Base-by-base conservation (phyloP, 2,888 invertebrate genomes). In the Caradrina clavipalpis region DNA sequence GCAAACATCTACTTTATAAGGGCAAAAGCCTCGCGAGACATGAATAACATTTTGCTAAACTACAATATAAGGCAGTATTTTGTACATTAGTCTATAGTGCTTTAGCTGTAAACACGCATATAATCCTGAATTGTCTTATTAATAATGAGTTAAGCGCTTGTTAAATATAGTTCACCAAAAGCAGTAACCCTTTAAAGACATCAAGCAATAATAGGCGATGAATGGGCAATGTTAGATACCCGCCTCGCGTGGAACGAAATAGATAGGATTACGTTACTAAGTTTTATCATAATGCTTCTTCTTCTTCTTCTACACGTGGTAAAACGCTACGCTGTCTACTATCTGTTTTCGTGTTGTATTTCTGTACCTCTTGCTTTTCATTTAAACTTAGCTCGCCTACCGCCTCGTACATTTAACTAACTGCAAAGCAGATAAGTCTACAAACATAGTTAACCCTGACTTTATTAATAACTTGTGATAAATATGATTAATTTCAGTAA, bases 381-480 rank as follows among this genome's bases (percentile, higher is more conserved):
- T 39, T 69, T 49, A 45, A 42, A 53, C 22, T 19, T 54, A 26
- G 17, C 59, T 71, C 67, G 53, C 56, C 26, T 64, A 60, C 61
- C 8, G 51, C 26, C 8, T 19, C 35, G 15, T 53, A 39, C 45
- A 60, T 59, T 63, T 55, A 63, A 47, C 42, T 55, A 68, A 74
- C 45, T 73, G 51, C 64, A 62, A 70, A 79, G 79, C 84, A 81
- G 82, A 81, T 72, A 75, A 80, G 66, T 77, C 58, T 76, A 78
- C 75, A 83, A 79, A 78, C 72, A 71, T 65, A 26, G 49, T 21
- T 49, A 56, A 61, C 51, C 47, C 50, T 53, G 50, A 54, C 15
- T 66, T 65, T 65, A 71, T 42, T 62, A 59, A 67, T 50, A 68
- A 65, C 50, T 69, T 75, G 60, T 70, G 59, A 60, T 67, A 74